phyloP scores from a whole-genome alignment of 1,140 invertebrate genomes.

The Dendrolimus kikuchii region DNA sequence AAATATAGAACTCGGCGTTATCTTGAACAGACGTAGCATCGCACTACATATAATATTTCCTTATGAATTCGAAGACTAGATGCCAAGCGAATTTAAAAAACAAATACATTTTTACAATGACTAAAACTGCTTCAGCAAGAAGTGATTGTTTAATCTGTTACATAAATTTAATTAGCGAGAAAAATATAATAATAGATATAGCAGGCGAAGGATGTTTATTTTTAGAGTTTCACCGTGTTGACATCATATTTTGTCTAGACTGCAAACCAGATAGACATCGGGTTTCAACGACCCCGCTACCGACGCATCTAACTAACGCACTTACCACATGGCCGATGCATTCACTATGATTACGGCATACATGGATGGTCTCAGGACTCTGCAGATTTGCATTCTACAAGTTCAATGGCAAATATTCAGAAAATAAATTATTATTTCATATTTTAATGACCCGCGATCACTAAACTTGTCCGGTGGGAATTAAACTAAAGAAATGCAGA shows the following conservation, averaged over 20 bases:
- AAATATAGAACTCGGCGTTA: no score
- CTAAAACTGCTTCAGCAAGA: no score
- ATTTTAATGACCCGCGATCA: no score
- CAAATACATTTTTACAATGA: no score
- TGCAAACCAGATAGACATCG: slow-evolving; percentile 19
- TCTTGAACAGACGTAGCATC: no score
- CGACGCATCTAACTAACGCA: slow-evolving; percentile 15
- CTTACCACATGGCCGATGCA: slow-evolving; percentile 10
- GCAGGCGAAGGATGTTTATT: slow-evolving; percentile 16
- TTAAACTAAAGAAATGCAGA: no score
- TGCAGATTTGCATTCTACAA: neutral
- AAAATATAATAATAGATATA: slow-evolving; percentile 12
- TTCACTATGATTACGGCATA: neutral
- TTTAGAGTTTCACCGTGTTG: slow-evolving; percentile 16
- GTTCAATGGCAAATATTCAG: neutral
- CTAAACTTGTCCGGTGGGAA: no score
- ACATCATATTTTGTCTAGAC: slow-evolving; percentile 30
- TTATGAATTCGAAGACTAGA: no score
- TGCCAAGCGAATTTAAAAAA: no score
- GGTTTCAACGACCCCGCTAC: slow-evolving; percentile 19
- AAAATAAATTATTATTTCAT: no score
- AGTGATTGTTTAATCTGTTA: slow-evolving; percentile 24
- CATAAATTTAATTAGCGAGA: slow-evolving; percentile 25
- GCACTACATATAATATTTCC: no score
- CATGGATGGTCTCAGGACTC: no score